Percentiles rank a stretch among this genome's conserved stretches.
Conservation (phyloP, 2,888 invertebrate species). For the Lithophane ornitopus region DNA sequence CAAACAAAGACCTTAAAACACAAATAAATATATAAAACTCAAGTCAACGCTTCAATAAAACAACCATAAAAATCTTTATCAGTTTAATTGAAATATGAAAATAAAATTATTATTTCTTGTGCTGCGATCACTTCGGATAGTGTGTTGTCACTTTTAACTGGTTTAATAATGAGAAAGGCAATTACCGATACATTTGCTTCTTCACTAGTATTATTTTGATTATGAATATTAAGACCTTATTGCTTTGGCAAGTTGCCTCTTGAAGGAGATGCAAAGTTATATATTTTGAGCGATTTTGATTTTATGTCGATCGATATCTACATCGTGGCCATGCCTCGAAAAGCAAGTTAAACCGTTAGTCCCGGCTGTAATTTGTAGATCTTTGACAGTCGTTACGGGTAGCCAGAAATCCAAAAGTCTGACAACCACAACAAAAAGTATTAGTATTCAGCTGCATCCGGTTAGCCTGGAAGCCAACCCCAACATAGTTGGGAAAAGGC, state of each 20-base stretch:
- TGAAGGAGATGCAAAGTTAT: not conserved
- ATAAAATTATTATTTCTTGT: constrained; percentile 12
- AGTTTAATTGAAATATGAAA: constrained; percentile 20
- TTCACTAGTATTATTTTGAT: constrained; percentile 29
- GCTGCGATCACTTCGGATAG: constrained; percentile 16
- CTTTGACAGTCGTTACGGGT: not conserved
- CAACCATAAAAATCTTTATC: constrained; percentile 11
- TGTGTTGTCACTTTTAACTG: constrained; percentile 37
- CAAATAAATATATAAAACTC: not conserved
- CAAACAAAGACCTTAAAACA: not conserved
- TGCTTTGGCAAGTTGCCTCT: constrained; percentile 4
- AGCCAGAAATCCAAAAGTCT: too few species aligned
- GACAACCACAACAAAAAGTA: too few species aligned
- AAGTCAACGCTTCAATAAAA: constrained; percentile 32
- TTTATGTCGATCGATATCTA: not conserved
- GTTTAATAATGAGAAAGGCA: constrained; percentile 23
- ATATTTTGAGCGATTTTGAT: not conserved
- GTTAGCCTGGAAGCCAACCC: not conserved
- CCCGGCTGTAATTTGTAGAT: not conserved
- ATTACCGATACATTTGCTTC: constrained; percentile 21
- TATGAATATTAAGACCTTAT: constrained; percentile 1
- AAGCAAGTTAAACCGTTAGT: not conserved
- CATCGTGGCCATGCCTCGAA: not conserved
- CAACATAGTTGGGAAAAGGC: not conserved
- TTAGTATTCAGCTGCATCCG: too few species aligned